Base-by-base conservation (phyloP, 1,140 invertebrate genomes). In the Battus philenor region DNA sequence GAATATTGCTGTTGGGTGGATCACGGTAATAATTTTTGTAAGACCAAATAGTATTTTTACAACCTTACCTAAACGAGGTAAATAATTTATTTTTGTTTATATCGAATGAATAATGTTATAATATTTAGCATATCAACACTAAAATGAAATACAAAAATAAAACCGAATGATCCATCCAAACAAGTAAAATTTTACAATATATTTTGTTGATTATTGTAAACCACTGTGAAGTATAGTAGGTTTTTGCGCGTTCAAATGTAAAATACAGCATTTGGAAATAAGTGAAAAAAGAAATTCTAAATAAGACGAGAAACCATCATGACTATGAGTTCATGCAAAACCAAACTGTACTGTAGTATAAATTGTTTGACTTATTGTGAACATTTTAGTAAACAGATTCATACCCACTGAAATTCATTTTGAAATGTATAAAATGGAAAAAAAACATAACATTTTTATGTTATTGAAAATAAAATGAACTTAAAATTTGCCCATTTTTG, bases 401-500 rank as follows among this genome's bases (percentile, higher is more conserved):
- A 61, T 74, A 76, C 61, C 66, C 62, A 78, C 70, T 74, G 65
- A 74, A 67, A 72, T 82, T 77, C 61, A 70, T 80, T 82, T 80
- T 57, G 62, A 82, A 75, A 76, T 79, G 71, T 83, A 68, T 82
- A 79, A 78, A 83, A 85, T 71, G 62, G 58, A 78, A 78, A 73
- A n/a, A n/a, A 85, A 83, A 78, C 77, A 86, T 87, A 86, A 87
- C 84, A 86, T 86, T 87, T 87, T 87, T 87, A 87, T 87, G 86
- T 87, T 87, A 86, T 86, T 86, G 80, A 87, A 86, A 87, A 87
- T 87, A 87, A 87, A 87, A 85, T 82, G 81, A 85, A 83, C 77
- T 69, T 82, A 83, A 86, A 86, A 87, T 80, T 72, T 76, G 78
- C 66, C 41, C 12, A 20, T 47, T 56, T 50, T 34, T 63, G n/a